Conservation (phyloP, 1,140 invertebrate genomes). For the Oppia nitens region DNA sequence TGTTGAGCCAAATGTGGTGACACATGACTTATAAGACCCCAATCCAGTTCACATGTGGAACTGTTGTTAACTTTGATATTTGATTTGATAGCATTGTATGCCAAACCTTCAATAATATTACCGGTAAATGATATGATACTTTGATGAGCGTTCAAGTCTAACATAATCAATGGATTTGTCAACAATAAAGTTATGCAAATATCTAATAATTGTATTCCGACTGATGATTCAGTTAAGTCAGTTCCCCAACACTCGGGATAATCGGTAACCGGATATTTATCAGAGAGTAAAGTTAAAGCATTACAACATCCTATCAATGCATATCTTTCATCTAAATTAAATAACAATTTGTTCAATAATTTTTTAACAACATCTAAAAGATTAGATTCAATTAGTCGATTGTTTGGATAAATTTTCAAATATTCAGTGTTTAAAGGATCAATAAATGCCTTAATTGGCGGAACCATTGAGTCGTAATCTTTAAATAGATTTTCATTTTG, state of each 20-base stretch:
- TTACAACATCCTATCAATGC: not conserved
- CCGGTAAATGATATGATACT: conserved; percentile 41
- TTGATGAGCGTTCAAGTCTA: conserved; percentile 44
- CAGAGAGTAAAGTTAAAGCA: conserved; percentile 34
- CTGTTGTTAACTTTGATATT: not conserved
- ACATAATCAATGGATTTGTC: conserved; percentile 37
- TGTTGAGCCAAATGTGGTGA: not conserved
- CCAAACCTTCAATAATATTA: conserved; percentile 43
- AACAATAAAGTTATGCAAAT: conserved; percentile 34
- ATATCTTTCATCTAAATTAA: not conserved
- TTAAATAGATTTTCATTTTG: not conserved
- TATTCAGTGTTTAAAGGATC: not conserved
- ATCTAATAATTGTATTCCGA: not conserved
- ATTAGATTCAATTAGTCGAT: not conserved
- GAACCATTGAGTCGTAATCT: not conserved
- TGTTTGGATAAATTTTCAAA: not conserved
- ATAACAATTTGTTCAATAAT: not conserved
- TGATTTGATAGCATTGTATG: not conserved
- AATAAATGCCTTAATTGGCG: not conserved
- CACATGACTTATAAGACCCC: not conserved
- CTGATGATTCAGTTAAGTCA: not conserved
- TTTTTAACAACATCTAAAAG: not conserved
- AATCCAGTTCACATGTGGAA: not conserved
- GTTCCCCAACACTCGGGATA: conserved; percentile 6
- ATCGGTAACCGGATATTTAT: conserved; percentile 20